A percentile compares a stretch with the other conserved stretches of the same genome.
These are phyloP conservation scores for Labeo rohita DNA, from an alignment of 2,113 vertebrate genomes.

Conservation along the genomic window DNA sequence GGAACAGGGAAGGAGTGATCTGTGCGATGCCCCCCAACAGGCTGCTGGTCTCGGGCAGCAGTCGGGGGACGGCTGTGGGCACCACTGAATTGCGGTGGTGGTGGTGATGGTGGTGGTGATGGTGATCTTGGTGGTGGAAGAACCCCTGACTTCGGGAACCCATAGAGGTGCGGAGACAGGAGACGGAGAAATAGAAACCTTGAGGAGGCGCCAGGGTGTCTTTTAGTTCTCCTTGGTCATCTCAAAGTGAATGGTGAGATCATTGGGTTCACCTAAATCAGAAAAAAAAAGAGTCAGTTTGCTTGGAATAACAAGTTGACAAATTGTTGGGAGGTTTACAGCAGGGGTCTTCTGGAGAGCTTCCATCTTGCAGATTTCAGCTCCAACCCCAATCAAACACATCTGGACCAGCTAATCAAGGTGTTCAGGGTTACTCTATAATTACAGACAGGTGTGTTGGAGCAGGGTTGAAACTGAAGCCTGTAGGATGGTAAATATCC, in stretches of 20 bases:
- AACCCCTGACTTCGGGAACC: constrained; percentile 92
- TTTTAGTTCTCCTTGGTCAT: constrained; percentile 67
- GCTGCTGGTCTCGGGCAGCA: constrained; percentile 81
- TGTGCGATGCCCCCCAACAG: constrained; percentile 92
- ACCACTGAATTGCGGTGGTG: constrained; percentile 75
- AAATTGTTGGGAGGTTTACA: background rate
- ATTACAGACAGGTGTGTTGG: background rate
- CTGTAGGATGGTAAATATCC: background rate
- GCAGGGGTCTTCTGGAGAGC: background rate
- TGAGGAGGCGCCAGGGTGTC: constrained; percentile 36
- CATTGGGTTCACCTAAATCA: constrained; percentile 57
- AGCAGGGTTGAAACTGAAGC: background rate
- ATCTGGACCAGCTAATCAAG: background rate
- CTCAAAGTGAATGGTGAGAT: constrained; percentile 2
- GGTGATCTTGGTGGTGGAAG: constrained; percentile 72
- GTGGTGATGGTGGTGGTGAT: constrained; percentile 62
- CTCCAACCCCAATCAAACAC: background rate
- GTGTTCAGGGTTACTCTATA: background rate
- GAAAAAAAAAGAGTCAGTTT: constrained; percentile 25
- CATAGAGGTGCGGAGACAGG: constrained; percentile 72
- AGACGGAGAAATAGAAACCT: constrained; percentile 20
- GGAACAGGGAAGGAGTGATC: constrained; percentile 93
- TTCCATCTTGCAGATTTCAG: background rate
- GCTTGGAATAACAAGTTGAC: background rate
- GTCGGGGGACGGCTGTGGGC: constrained; percentile 82